phyloP scores from a whole-genome alignment of 2,888 invertebrate species.

The Trachelus iudaicus region DNA sequence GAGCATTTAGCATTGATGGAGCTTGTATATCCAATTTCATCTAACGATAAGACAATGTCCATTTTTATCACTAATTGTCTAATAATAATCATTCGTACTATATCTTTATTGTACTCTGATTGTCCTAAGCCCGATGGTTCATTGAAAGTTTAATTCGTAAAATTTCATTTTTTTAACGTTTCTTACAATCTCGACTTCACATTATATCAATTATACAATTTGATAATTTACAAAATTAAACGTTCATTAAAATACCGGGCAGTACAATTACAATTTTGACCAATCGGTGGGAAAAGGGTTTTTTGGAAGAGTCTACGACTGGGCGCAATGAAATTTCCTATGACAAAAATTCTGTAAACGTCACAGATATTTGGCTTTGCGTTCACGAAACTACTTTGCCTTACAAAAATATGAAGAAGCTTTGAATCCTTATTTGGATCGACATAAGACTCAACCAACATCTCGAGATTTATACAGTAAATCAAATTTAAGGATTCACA shows the following conservation, averaged over 20 bases:
- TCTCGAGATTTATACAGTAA: background rate
- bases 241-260: constrained; percentile 17
- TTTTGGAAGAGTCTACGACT: constrained; percentile 29
- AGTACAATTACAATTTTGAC: constrained; percentile 48
- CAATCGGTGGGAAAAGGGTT: constrained; percentile 38
- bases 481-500: too few species aligned
- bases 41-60: constrained; percentile 54
- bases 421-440: background rate
- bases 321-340: background rate
- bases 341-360: background rate
- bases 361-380: background rate
- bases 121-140: background rate
- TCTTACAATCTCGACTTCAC: too few species aligned
- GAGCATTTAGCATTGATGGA: constrained; percentile 37
- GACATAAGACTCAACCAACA: background rate
- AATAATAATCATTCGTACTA: constrained; percentile 27
- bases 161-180: background rate
- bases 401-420: background rate
- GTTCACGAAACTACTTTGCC: background rate
- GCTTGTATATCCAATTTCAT: constrained; percentile 56
- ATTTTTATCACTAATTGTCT: constrained; percentile 46
- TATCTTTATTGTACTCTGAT: background rate
- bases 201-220: background rate
- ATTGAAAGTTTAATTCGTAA: background rate
- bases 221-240: background rate